A percentile compares a stretch with the other conserved stretches of the same genome.
Conservation (phyloP, 2,113 vertebrate genomes). For the Centrocercus urophasianus region DNA sequence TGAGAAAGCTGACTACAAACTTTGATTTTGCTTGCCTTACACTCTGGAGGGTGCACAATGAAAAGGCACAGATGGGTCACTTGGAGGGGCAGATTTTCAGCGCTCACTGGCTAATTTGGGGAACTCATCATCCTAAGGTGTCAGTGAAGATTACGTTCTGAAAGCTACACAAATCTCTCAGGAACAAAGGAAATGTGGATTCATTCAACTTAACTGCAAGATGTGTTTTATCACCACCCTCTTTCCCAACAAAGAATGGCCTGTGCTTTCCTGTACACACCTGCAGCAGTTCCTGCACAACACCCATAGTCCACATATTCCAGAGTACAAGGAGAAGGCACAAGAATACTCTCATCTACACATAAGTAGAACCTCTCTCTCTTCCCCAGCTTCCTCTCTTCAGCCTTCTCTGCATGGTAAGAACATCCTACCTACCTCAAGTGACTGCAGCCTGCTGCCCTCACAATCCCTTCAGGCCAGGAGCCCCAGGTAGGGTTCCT, state of each 20-base stretch:
- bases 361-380: background rate
- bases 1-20: conserved; percentile 20
- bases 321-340: background rate
- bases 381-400: background rate
- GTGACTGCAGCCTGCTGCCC: background rate
- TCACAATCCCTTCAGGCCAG: background rate
- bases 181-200: background rate
- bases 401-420: background rate
- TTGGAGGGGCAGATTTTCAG: background rate
- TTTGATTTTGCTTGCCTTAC: conserved; percentile 27
- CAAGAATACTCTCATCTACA: background rate
- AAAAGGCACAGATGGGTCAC: background rate
- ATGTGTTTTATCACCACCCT: background rate
- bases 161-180: background rate
- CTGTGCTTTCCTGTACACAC: background rate
- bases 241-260: background rate
- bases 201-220: background rate
- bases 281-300: background rate
- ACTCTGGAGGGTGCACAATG: background rate
- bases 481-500: background rate
- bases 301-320: background rate
- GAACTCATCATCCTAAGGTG: background rate
- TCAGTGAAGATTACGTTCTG: background rate
- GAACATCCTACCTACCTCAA: background rate
- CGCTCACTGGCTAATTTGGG: background rate